phyloP scores from a whole-genome alignment of 2,797 vertebrate species.

The Poecilia velifera region DNA sequence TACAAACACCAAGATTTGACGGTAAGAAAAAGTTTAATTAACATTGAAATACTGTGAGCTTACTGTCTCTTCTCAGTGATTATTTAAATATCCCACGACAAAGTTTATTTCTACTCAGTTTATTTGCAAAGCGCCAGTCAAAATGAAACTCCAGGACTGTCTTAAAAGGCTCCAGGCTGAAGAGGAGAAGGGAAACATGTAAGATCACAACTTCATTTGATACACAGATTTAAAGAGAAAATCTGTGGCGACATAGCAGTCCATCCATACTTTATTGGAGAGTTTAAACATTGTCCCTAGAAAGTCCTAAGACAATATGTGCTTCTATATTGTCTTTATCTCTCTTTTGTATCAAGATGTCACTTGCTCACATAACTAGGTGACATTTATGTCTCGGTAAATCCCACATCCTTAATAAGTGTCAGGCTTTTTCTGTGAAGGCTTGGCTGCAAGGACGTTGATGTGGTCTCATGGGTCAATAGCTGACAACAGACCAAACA shows the following conservation, averaged over 20 bases:
- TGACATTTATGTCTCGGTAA: constrained; percentile 9
- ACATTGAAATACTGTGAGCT: neutral
- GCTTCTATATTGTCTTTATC: neutral
- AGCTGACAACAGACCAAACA: constrained; percentile 3
- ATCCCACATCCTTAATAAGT: constrained; percentile 35
- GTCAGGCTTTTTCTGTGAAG: constrained; percentile 18
- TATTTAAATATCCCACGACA: neutral
- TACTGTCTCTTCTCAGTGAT: neutral
- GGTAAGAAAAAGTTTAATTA: neutral
- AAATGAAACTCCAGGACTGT: neutral
- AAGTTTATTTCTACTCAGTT: neutral
- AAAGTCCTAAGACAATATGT: neutral
- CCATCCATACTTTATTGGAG: neutral
- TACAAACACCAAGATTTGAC: neutral
- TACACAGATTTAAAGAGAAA: neutral
- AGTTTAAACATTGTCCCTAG: neutral
- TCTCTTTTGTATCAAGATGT: constrained; percentile 4
- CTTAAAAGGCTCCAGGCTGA: neutral
- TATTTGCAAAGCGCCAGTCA: too few species aligned
- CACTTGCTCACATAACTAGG: constrained; percentile 6
- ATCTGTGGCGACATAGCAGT: neutral
- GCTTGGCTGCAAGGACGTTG: constrained; percentile 6
- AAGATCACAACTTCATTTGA: neutral
- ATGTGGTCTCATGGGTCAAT: constrained; percentile 21
- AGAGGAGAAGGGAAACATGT: neutral